Base-by-base conservation (phyloP, 2,888 invertebrate genomes). In the Cordylochernes scorpioides region DNA sequence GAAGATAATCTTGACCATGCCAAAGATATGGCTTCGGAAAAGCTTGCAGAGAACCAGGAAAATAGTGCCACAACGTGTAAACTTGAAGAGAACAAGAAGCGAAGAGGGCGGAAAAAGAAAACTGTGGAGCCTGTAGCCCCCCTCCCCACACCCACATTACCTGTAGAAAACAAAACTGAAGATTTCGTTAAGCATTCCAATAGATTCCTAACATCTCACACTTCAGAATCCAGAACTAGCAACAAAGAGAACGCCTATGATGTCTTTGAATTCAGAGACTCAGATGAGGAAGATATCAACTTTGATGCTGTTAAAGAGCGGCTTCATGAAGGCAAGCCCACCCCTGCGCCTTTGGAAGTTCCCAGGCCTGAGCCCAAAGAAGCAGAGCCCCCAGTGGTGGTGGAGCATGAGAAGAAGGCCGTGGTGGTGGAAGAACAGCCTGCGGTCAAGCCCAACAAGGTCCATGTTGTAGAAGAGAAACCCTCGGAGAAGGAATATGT, bases 251-350 rank as follows among this genome's bases (percentile, higher is more conserved):
- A 62, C 27, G 61, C 67, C 1, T 67, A 71, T 7, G 82, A 82
- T 47, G 65, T 84, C 3, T 84, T 82, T 48, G 82, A 82, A 50
- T 84, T 84, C 49, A 69, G 73, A 47, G 82, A 82, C 50, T 71
- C 71, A 22, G 80, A 82, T 46, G 32, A 34, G 17, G 73, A 74
- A 46, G 60, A 58, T 16, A 18, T 27, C 17, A 32, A 25, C 14
- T 35, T 38, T 31, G 33, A 29, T 29, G 17, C 17, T 25, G 26
- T 35, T 10, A 38, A 38, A 29, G 38, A 35, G 17, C 31, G 33
- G 15, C 28, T 38, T 15, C 32, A 30, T 25, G 33, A 31, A 9
- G 33, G 17, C n/a, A 17, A 33, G 21, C 26, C 19, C 6, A 30
- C 21, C 10, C 14, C 14, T 14, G 15, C 15, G 3, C 29, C 27